Percentiles rank a stretch among this genome's conserved stretches.
Conservation (phyloP, 2,888 invertebrate genomes). For the Polymixis flavicincta region DNA sequence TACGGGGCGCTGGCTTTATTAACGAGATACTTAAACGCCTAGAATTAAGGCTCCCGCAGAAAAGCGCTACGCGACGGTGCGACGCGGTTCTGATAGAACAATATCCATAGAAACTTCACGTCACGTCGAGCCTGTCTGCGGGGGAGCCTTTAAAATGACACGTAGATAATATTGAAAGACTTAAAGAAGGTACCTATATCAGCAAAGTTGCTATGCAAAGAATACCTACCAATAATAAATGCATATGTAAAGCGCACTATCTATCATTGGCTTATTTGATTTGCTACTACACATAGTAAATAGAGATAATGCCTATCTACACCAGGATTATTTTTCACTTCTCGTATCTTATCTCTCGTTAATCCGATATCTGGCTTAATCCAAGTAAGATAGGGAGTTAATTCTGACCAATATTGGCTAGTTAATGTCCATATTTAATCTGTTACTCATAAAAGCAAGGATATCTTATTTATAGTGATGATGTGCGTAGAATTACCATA, state of each 20-base stretch:
- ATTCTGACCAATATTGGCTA: conserved; percentile 48
- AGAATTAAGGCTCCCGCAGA: too few relatives aligned
- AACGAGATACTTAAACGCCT: background rate
- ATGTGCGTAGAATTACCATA: background rate
- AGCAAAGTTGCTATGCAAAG: background rate
- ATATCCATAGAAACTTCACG: too few relatives aligned
- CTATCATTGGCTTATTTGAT: conserved; percentile 15
- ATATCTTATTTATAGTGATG: conserved; percentile 38
- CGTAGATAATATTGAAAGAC: background rate
- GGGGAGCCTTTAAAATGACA: too few relatives aligned
- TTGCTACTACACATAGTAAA: conserved; percentile 46
- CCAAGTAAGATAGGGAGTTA: conserved; percentile 43
- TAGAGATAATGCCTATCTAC: conserved; percentile 30
- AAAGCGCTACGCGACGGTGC: too few relatives aligned
- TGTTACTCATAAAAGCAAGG: conserved; percentile 41
- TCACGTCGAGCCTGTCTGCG: too few relatives aligned
- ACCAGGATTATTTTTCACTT: conserved; percentile 36
- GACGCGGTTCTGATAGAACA: too few relatives aligned
- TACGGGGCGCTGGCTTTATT: background rate
- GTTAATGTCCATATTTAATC: conserved; percentile 52
- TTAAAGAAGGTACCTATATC: background rate
- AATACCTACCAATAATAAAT: conserved; percentile 3
- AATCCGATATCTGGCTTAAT: conserved; percentile 53
- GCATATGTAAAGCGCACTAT: background rate
- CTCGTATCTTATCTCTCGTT: conserved; percentile 43